Percentiles rank a stretch among this genome's conserved stretches.
These are phyloP conservation scores for Matsumurasca onukii DNA, from an alignment of 1,140 invertebrate species.

Conservation along the genomic window DNA sequence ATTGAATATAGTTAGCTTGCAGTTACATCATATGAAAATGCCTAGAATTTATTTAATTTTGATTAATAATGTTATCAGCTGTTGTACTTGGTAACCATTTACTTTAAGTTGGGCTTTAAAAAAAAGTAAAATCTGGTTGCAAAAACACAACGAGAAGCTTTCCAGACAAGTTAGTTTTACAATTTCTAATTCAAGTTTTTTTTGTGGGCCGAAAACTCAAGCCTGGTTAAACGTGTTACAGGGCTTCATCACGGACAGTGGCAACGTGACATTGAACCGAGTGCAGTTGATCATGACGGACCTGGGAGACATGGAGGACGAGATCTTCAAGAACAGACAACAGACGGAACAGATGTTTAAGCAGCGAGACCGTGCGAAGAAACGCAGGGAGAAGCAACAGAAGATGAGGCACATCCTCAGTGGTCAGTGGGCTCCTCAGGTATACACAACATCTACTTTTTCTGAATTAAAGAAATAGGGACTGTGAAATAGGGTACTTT, in stretches of 20 bases:
- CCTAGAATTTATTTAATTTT: too few species aligned
- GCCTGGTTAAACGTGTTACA: too few species aligned
- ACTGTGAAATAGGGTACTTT: neutral
- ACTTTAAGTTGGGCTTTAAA: too few species aligned
- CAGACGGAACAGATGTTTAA: slow-evolving; percentile 81
- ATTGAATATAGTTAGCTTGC: too few species aligned
- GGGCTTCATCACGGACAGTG: slow-evolving; percentile 95
- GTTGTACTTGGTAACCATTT: too few species aligned
- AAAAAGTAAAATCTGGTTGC: too few species aligned
- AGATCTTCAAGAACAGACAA: slow-evolving; percentile 94
- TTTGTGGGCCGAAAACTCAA: too few species aligned
- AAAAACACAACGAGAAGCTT: too few species aligned
- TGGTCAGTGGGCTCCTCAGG: slow-evolving; percentile 71
- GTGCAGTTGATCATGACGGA: slow-evolving; percentile 95
- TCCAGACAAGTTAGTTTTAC: too few species aligned
- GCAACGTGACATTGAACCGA: slow-evolving; percentile 87
- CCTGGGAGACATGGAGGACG: slow-evolving; percentile 92
- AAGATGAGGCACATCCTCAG: slow-evolving; percentile 52
- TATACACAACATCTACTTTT: neutral
- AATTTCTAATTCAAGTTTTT: too few species aligned
- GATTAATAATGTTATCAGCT: too few species aligned
- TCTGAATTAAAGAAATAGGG: neutral
- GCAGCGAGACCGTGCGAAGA: slow-evolving; percentile 72
- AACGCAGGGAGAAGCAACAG: slow-evolving; percentile 49
- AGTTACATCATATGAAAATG: too few species aligned